These are phyloP conservation scores for Serinus canaria DNA, from an alignment of 2,113 vertebrate species.

Conservation along the genomic window DNA sequence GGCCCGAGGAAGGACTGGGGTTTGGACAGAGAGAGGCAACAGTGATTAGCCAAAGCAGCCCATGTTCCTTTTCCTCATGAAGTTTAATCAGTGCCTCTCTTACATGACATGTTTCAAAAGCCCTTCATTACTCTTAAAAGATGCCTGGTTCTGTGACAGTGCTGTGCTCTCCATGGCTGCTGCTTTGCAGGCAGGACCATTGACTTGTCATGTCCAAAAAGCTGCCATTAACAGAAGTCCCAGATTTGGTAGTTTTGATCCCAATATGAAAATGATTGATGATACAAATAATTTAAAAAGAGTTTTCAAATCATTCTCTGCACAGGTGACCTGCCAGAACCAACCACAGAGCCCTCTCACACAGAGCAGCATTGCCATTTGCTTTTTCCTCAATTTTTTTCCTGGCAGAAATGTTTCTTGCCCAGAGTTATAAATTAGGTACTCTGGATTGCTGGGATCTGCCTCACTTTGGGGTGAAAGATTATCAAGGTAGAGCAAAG, in stretches of 20 bases:
- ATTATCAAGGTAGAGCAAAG: not conserved
- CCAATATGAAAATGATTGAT: not conserved
- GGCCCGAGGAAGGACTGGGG: not conserved
- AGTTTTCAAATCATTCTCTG: not conserved
- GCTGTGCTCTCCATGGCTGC: not conserved
- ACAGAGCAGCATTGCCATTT: not conserved
- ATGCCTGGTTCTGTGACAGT: not conserved
- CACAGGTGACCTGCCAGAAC: not conserved
- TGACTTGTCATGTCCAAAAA: not conserved
- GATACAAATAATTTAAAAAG: not conserved
- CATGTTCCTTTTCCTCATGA: conserved; percentile 17
- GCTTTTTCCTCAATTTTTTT: not conserved
- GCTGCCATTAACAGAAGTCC: not conserved
- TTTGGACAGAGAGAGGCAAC: not conserved
- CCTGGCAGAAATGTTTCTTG: not conserved
- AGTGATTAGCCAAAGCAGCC: conserved; percentile 58
- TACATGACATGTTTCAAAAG: conserved; percentile 53
- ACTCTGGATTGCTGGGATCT: not conserved
- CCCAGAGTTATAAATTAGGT: not conserved
- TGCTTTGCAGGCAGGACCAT: not conserved
- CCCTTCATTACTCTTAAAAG: conserved; percentile 32
- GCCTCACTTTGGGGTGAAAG: not conserved
- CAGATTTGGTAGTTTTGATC: not conserved
- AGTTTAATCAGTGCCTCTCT: conserved; percentile 34
- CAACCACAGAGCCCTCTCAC: not conserved